Percentiles rank a stretch among this genome's conserved stretches.
These are phyloP conservation scores for Antrozous pallidus DNA, from an alignment of 2,797 vertebrate species.

Conservation along the genomic window DNA sequence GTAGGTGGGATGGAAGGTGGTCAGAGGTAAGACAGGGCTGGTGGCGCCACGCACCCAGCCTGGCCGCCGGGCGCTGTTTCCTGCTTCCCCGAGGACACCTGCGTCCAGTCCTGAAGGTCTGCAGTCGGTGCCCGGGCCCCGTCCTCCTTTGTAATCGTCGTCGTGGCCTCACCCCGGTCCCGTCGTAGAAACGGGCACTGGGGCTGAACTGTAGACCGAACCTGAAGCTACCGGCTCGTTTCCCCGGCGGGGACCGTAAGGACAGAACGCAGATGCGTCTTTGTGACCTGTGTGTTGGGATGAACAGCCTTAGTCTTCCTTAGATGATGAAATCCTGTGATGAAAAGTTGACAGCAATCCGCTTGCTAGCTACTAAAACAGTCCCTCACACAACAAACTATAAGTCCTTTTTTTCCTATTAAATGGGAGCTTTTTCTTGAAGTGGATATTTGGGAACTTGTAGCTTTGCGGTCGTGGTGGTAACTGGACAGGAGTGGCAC, in stretches of 20 bases:
- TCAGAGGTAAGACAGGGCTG: too few relatives aligned
- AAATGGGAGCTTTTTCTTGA: background rate
- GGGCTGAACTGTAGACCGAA: too few relatives aligned
- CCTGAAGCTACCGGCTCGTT: background rate
- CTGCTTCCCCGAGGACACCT: too few relatives aligned
- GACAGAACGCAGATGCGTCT: background rate
- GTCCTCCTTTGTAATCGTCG: too few relatives aligned
- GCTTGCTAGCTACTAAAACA: background rate
- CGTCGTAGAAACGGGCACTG: background rate
- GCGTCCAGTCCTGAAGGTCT: too few relatives aligned
- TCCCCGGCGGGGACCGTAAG: too few relatives aligned
- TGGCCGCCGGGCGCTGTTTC: too few relatives aligned
- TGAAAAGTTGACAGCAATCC: background rate
- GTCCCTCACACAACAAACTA: background rate
- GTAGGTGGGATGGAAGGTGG: too few relatives aligned
- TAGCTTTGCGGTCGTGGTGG: rapidly evolving
- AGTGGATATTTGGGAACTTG: background rate
- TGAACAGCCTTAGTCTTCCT: background rate
- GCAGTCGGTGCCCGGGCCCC: too few relatives aligned
- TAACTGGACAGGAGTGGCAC: background rate
- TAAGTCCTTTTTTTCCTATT: background rate
- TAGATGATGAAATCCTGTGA: background rate
- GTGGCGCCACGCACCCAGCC: too few relatives aligned
- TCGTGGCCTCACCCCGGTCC: background rate
- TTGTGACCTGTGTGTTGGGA: background rate